A percentile compares a stretch with the other conserved stretches of the same genome.
Evolutionary conservation across 2,113 vertebrate genomes (phyloP).

Genomic region (Zapus hudsonius): DNA sequence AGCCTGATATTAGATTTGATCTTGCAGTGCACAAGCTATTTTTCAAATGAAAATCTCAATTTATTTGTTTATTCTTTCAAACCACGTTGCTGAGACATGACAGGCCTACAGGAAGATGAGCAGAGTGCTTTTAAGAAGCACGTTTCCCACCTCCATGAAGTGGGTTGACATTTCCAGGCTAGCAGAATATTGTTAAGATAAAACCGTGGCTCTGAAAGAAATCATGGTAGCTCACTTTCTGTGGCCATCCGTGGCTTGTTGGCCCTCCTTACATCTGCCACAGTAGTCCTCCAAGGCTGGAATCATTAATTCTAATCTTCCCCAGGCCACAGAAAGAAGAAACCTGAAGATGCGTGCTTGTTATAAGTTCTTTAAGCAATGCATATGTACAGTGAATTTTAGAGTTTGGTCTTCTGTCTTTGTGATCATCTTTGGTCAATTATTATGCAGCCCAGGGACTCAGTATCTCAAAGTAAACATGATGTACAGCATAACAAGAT

Average conservation of each 20-base stretch:
- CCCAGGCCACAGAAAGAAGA: neutral
- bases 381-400: neutral
- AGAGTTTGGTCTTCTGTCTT: neutral
- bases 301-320: neutral
- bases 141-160: neutral
- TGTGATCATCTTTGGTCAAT: neutral
- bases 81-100: neutral
- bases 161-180: neutral
- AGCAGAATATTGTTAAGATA: constrained; percentile 1
- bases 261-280: neutral
- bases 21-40: neutral
- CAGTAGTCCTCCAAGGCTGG: neutral
- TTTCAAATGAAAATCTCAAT: neutral
- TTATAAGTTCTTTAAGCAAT: neutral
- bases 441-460: neutral
- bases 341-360: neutral
- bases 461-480: neutral
- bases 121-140: neutral
- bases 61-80: neutral
- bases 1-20: neutral
- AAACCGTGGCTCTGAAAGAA: neutral
- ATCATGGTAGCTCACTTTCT: neutral
- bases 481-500: neutral
- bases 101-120: neutral
- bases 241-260: neutral